Conservation (phyloP, 92 coral and sea anemone genomes). For the Zoanthus sociatus region DNA sequence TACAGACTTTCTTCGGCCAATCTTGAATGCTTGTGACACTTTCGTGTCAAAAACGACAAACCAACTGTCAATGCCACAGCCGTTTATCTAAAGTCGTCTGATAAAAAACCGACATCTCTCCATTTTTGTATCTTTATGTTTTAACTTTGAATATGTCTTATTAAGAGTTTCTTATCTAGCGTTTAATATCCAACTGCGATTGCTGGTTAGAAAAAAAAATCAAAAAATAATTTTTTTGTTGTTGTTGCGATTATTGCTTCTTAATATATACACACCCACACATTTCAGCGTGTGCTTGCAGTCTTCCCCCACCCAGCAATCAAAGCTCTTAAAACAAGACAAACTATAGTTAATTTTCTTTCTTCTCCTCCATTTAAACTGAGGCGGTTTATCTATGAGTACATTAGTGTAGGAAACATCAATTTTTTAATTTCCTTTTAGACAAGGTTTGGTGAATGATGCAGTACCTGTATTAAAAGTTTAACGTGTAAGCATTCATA, state of each 20-base stretch:
- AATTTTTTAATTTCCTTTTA: constrained; percentile 81
- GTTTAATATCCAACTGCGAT: constrained; percentile 72
- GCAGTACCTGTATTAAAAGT: constrained; percentile 78
- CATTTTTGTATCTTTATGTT: constrained; percentile 73
- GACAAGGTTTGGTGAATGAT: constrained; percentile 66
- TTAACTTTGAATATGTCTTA: constrained; percentile 82
- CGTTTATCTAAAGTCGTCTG: constrained; percentile 72
- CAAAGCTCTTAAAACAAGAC: constrained; percentile 20
- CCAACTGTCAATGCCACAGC: constrained; percentile 71
- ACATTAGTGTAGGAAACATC: constrained; percentile 88
- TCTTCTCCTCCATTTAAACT: constrained; percentile 48
- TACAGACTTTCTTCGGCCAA: constrained; percentile 12
- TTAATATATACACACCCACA: constrained; percentile 16
- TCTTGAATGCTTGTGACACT: constrained; percentile 34
- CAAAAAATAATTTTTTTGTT: constrained; percentile 42
- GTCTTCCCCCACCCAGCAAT: neutral
- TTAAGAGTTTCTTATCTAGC: constrained; percentile 77
- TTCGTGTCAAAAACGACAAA: constrained; percentile 25
- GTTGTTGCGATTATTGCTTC: constrained; percentile 21
- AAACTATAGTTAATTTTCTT: constrained; percentile 14
- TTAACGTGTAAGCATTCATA: constrained; percentile 19
- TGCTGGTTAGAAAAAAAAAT: constrained; percentile 64
- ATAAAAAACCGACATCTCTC: constrained; percentile 68
- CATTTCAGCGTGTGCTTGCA: neutral
- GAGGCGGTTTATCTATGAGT: constrained; percentile 63